phyloP scores from a whole-genome alignment of 2,888 invertebrate genomes.

The Dryobota labecula region DNA sequence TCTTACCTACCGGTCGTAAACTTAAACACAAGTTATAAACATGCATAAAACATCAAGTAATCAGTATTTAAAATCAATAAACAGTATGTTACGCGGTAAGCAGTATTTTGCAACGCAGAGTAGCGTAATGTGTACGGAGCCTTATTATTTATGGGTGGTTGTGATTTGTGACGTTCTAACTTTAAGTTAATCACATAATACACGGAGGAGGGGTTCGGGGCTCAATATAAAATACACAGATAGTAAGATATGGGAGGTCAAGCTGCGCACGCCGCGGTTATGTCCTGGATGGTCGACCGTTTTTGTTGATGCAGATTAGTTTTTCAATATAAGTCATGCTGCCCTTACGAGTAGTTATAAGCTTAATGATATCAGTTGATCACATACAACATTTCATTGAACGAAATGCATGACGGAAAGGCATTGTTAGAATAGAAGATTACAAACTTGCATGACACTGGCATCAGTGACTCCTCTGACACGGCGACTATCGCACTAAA shows the following conservation, averaged over 20 bases:
- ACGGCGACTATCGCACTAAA: conserved; percentile 53
- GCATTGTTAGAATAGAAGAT: no score
- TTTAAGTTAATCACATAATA: not conserved
- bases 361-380: no score
- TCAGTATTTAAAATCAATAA: conserved; percentile 43
- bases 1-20: conserved; percentile 30
- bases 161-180: conserved; percentile 13
- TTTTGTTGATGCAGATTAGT: not conserved
- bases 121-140: conserved; percentile 18
- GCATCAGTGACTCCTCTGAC: conserved; percentile 39
- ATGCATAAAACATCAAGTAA: conserved; percentile 43
- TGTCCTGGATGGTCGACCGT: not conserved
- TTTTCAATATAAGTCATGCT: no score
- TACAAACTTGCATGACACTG: no score
- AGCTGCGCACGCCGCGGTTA: not conserved
- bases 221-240: not conserved
- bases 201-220: not conserved
- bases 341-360: not conserved
- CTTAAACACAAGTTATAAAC: conserved; percentile 23
- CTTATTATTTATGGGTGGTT: conserved; percentile 35
- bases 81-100: conserved; percentile 17
- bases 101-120: conserved; percentile 19
- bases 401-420: no score
- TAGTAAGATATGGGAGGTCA: conserved; percentile 1
- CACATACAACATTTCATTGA: no score